Evolutionary conservation across 2,797 vertebrate genomes (phyloP).

Genomic region (Anguilla marmorata): DNA sequence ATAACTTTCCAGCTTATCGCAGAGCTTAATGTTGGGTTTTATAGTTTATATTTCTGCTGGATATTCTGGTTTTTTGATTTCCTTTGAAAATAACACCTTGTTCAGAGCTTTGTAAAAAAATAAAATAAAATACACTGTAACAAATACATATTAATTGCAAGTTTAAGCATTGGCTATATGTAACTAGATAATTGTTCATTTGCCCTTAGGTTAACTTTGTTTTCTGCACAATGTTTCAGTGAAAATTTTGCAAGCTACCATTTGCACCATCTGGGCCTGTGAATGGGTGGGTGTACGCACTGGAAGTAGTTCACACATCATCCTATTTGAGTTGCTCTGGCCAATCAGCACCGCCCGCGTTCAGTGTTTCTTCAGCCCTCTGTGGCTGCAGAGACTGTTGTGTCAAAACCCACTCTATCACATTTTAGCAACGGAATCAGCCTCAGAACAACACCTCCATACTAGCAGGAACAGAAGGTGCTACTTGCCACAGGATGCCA

Average conservation of each 20-base stretch:
- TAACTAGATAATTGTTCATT: neutral
- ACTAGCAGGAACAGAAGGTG: neutral
- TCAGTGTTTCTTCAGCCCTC: neutral
- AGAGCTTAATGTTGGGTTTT: neutral
- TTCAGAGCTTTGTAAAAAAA: neutral
- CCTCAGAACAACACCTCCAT: neutral
- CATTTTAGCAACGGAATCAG: neutral
- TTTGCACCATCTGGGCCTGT: neutral
- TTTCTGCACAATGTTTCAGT: neutral
- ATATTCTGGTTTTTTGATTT: neutral
- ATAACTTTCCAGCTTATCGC: neutral
- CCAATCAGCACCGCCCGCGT: neutral
- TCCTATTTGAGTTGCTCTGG: neutral
- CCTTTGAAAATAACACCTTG: neutral
- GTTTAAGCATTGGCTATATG: neutral
- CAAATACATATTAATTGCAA: neutral
- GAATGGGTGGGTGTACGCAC: neutral
- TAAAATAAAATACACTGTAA: neutral
- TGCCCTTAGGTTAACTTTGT: neutral
- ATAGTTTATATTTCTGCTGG: neutral
- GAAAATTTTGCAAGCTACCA: neutral
- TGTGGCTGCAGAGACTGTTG: neutral
- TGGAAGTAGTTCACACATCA: neutral
- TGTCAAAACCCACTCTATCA: neutral
- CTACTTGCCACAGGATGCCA: neutral